phyloP scores from a whole-genome alignment of 2,113 vertebrate species.

The Percopsis transmontana region DNA sequence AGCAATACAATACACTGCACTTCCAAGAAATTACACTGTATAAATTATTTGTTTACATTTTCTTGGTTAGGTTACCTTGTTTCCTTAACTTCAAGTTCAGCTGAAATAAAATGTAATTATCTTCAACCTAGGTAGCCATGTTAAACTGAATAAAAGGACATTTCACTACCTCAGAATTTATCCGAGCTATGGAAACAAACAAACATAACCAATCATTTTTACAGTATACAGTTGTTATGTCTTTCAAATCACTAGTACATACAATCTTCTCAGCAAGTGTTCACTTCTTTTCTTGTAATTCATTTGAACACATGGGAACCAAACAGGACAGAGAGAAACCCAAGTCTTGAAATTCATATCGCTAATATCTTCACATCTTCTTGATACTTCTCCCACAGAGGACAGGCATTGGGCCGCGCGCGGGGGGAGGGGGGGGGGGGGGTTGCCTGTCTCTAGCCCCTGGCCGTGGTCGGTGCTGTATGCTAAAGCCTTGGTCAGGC shows the following conservation, averaged over 20 bases:
- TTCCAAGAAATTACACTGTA: not conserved
- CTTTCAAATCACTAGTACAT: no score
- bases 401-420: constrained; percentile 34
- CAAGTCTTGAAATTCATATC: constrained; percentile 45
- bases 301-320: constrained; percentile 35
- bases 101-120: no score
- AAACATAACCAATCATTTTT: no score
- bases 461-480: constrained; percentile 71
- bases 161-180: no score
- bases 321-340: constrained; percentile 37
- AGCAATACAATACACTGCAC: not conserved
- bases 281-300: not conserved
- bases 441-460: constrained; percentile 48
- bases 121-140: no score
- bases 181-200: no score
- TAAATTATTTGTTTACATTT: no score
- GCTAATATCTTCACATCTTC: constrained; percentile 58
- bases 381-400: constrained; percentile 47
- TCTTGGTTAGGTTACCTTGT: not conserved
- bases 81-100: not conserved
- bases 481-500: constrained; percentile 76
- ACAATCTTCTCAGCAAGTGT: not conserved
- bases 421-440: not conserved
- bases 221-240: no score
- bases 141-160: no score